These are phyloP conservation scores for Grallaria varia DNA, from an alignment of 2,113 vertebrate species.

Conservation along the genomic window DNA sequence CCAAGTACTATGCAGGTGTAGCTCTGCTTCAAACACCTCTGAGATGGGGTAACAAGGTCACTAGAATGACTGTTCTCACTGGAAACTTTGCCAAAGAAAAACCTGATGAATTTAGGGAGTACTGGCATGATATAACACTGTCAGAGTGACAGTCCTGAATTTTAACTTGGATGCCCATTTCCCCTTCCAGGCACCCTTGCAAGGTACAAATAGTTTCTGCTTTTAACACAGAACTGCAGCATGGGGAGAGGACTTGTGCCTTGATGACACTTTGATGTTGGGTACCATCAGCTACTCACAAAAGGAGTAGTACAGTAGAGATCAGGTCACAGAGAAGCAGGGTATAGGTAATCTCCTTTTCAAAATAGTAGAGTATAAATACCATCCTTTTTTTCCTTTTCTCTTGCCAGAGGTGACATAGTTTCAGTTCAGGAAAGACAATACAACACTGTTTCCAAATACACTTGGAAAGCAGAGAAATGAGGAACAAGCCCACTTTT, in stretches of 20 bases:
- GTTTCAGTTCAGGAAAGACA: neutral
- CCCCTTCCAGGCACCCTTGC: neutral
- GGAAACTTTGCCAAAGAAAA: neutral
- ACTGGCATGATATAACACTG: neutral
- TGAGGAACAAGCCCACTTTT: neutral
- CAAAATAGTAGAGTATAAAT: neutral
- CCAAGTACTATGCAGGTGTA: rapidly evolving
- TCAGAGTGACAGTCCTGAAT: neutral
- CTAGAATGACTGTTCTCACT: neutral
- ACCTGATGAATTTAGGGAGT: neutral
- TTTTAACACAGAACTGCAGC: rapidly evolving
- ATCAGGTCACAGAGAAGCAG: neutral
- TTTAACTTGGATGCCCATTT: neutral
- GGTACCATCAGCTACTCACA: neutral
- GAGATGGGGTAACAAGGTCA: neutral
- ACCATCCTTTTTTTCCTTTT: neutral
- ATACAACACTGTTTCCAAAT: neutral
- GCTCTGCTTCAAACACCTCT: neutral
- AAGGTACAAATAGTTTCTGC: neutral
- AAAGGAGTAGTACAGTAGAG: neutral
- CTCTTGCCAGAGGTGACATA: neutral
- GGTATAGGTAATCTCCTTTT: neutral
- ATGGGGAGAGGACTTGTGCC: too few species aligned
- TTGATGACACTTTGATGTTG: neutral
- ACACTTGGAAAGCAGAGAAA: neutral